Evolutionary conservation across 2,888 invertebrate species (phyloP), one percentile per base, ranked within the genome.

Genomic region (Rhagium mordax): DNA sequence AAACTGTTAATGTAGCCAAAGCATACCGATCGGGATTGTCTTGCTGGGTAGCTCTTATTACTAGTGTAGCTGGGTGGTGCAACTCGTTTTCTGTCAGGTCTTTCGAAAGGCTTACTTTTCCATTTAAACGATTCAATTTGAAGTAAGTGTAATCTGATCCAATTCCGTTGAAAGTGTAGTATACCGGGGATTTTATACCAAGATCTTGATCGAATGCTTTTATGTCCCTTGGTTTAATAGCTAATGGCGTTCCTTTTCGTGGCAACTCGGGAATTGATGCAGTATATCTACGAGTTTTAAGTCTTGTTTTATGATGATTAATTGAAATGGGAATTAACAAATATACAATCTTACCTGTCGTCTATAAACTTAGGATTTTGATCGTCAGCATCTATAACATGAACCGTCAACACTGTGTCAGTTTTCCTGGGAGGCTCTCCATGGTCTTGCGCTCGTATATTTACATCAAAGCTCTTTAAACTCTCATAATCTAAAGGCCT

Each of bases 1-100:
- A 89, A 74, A 96, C 89, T 13, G 94, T 92, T 67, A 97, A 90
- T 0, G 97, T 96, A 0, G 95, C 94, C 73, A 97, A 89, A 0
- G 97, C 95, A 86, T 96, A 82, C 66, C 96, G 92, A 89, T 97
- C 97, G 0, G 94, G 89, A 89, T 97, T 97, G 88, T 97, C 96
- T 91, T 94, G 88, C 75, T 88, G 88, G 4, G 87, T 87, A 79
- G 94, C 95, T 89, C 95, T 94, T 16, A 96, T 91, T 61, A 96
- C 95, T 47, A 96, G 88, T 1, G 96, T 96, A 33, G 93, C 91
- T 0, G 96, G 94, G 80, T 93, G 92, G 10, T 90, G 85, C 5
- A 94, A 88, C 77, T 93, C 93, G 62, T 90, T 90, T 69, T 91
- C 90, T 48, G 91, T 89, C 67, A 94, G 87, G 62, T 89, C 89